These are phyloP conservation scores for Condylura cristata DNA, from an alignment of 2,113 vertebrate species.

Conservation along the genomic window DNA sequence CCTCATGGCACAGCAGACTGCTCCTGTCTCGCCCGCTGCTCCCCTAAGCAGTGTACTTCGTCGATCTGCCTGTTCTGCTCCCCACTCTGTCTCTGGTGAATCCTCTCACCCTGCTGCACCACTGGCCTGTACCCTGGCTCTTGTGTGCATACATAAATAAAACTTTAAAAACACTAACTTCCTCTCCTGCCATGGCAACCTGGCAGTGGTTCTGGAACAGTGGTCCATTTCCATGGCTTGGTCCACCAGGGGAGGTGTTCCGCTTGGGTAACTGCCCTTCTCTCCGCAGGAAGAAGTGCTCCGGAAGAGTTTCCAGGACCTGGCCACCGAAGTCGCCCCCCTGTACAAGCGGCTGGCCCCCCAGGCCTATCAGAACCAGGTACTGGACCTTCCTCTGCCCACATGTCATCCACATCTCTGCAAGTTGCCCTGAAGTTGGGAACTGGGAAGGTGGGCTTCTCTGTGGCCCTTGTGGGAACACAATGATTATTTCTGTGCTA, in stretches of 20 bases:
- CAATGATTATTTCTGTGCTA: background rate
- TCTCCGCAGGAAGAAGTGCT: slow-evolving; percentile 92
- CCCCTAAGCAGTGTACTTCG: no score
- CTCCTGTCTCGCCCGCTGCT: no score
- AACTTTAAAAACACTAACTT: no score
- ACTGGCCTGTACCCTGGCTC: no score
- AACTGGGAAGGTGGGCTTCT: background rate
- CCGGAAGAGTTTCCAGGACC: slow-evolving; percentile 94
- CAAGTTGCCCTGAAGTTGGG: background rate
- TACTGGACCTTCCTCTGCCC: slow-evolving; percentile 65
- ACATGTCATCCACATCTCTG: accelerated
- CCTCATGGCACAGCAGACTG: no score
- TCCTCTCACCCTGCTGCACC: no score
- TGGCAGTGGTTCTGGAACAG: background rate
- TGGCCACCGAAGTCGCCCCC: slow-evolving; percentile 96
- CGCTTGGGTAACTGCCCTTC: background rate
- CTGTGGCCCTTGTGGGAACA: background rate
- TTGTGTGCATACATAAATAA: no score
- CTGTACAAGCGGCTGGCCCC: slow-evolving; percentile 95
- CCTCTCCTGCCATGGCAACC: background rate
- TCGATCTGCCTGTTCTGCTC: no score
- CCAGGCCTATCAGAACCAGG: slow-evolving; percentile 98
- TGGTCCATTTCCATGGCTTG: background rate
- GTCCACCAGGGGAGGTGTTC: background rate
- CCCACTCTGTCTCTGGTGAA: no score